Evolutionary conservation across 2,888 invertebrate genomes (phyloP), one percentile per base, ranked within the genome.

Genomic region (Amorpha juglandis): DNA sequence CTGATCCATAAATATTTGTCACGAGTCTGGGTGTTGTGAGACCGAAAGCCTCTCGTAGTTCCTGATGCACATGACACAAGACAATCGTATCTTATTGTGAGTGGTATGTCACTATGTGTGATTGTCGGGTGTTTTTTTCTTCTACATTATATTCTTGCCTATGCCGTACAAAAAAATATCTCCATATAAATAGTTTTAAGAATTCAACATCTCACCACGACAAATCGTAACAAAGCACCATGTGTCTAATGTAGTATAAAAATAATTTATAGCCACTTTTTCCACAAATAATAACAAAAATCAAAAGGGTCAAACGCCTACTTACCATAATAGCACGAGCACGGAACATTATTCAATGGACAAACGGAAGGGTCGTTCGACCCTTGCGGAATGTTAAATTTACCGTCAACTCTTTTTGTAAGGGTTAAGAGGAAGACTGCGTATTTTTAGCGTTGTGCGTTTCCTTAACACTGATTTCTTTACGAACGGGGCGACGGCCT

Each of bases 401-500:
- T 84, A 83, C 83, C 84, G 84, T 77, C 84, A 82, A 77, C 82
- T 85, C 88, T 87, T 83, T 27, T 89, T 86, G 86, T 84, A 76
- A 80, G 83, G 85, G 84, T 81, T 87, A 88, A 90, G 90, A 76
- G 83, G 88, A 87, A 86, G 91, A 91, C 87, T 80, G 81, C 80
- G 84, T 81, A 88, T 91, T 90, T 89, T 85, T 78, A 81, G 83
- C 83, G 83, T 84, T 87, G 89, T 90, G 88, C 86, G 84, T 88
- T 90, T 89, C 84, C 88, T 86, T 84, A 83, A 83, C 84, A 84
- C 82, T 84, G 88, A 91, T 89, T 91, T 91, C 83, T 87, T 90
- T 87, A 83, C 82, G 83, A 85, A 88, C 86, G 78, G 79, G 77
- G 2, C 27, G 27, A 27, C 27, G 27, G 81, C 7, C 7, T 38